Base-by-base conservation (phyloP, 2,888 invertebrate species). In the Trichopoda pennipes region DNA sequence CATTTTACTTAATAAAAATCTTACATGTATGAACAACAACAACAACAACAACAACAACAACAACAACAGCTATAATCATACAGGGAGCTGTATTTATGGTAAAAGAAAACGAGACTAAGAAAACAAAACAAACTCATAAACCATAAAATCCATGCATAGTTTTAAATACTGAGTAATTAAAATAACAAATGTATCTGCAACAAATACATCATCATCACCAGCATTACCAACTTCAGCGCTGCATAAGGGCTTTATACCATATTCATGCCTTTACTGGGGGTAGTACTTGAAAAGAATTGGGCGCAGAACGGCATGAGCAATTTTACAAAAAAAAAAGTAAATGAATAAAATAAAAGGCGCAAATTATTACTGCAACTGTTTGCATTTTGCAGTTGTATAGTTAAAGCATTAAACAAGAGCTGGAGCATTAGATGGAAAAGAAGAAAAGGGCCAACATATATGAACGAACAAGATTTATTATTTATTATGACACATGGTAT, bases 401-500 rank as follows among this genome's bases (percentile, higher is more conserved):
- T 12, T 7, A 38, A 38, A 21, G n/a, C 58, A 44, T 32, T 12
- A 12, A 38, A 28, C 12, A 12, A 38, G 38, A 38, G 38, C 12
- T 10, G 3, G 1, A 51, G 17, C 14, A n/a, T n/a, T 16, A 32
- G 23, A 64, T 8, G 21, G 16, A 19, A 9, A 35, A 12, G 19
- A 42, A 23, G 19, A 58, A 47, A 47, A 73, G 32, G 10, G 47
- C 12, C n/a, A 63, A 19, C 61, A 74, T 35, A 16, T 53, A 72
- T 32, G 44, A 63, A 42, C n/a, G n/a, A 68, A 49, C 63, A 70
- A 82, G 82, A 82, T 82, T 82, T 82, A 82, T 82, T 82, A 82
- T 82, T 82, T 82, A 79, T 82, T 82, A 82, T 82, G 82, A 82
- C 75, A 82, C 82, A 82, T 79, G 79, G 47, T 76, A 47, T 76